These are phyloP conservation scores for Piaya cayana DNA, from an alignment of 2,113 vertebrate genomes.

Conservation along the genomic window DNA sequence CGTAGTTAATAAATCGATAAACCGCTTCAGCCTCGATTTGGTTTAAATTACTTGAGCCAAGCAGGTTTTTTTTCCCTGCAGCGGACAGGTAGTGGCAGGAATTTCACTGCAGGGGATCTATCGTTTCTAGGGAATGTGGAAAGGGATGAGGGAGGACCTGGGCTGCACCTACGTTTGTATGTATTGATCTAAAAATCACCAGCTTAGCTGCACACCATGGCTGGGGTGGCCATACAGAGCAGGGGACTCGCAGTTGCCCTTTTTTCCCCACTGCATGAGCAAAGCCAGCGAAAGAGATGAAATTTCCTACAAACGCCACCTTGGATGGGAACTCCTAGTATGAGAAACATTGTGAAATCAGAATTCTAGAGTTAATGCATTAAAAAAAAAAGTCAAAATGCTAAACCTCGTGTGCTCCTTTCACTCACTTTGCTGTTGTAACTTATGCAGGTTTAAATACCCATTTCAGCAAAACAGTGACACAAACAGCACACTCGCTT, in stretches of 20 bases:
- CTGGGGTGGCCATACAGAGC: neutral
- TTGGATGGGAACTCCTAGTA: neutral
- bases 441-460: neutral
- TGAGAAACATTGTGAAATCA: accelerated
- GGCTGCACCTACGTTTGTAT: accelerated
- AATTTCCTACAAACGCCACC: neutral
- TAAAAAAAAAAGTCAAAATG: neutral
- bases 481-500: neutral
- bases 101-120: neutral
- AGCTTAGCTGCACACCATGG: neutral
- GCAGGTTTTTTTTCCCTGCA: neutral
- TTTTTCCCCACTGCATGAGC: neutral
- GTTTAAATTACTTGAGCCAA: neutral
- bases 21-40: neutral
- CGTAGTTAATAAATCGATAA: neutral
- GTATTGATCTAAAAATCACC: neutral
- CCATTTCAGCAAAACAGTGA: neutral
- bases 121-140: neutral
- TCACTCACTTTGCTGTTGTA: neutral
- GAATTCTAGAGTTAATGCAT: neutral
- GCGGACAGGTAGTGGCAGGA: accelerated
- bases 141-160: no score
- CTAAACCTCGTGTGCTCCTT: neutral
- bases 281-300: neutral
- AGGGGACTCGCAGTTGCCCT: neutral